Conservation (phyloP, 1,140 invertebrate genomes). For the Phymastichus coffea region DNA sequence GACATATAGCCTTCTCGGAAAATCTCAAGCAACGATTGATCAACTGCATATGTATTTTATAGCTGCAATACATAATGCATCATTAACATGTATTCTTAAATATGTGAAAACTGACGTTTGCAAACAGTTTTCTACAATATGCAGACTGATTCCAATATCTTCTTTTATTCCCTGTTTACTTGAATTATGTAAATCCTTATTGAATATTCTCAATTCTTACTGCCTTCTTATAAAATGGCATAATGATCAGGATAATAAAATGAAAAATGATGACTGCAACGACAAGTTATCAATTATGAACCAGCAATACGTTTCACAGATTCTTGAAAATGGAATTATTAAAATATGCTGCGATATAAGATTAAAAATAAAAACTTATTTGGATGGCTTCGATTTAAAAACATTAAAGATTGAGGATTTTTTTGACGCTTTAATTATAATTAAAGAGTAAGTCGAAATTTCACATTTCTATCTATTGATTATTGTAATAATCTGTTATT, state of each 20-base stretch:
- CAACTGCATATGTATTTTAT: slow-evolving; percentile 94
- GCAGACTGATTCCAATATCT: slow-evolving; percentile 72
- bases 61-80: slow-evolving; percentile 87
- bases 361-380: slow-evolving; percentile 80
- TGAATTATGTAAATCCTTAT: slow-evolving; percentile 80
- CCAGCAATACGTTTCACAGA: slow-evolving; percentile 81
- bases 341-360: slow-evolving; percentile 94
- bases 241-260: slow-evolving; percentile 62
- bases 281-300: slow-evolving; percentile 42
- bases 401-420: slow-evolving; percentile 93
- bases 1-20: slow-evolving; percentile 83
- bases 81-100: slow-evolving; percentile 74
- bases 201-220: slow-evolving; percentile 80
- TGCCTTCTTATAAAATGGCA: slow-evolving; percentile 82
- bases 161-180: slow-evolving; percentile 80
- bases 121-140: slow-evolving; percentile 77
- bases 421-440: slow-evolving; percentile 82
- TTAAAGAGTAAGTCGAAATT: slow-evolving; percentile 66
- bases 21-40: slow-evolving; percentile 89
- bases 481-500: slow-evolving; percentile 29
- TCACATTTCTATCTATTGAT: slow-evolving; percentile 1
- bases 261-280: slow-evolving; percentile 50
- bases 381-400: slow-evolving; percentile 75
- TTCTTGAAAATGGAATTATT: slow-evolving; percentile 80
- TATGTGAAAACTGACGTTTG: slow-evolving; percentile 71